These are phyloP conservation scores for Zingel zingel DNA, from an alignment of 2,113 vertebrate species.

Conservation along the genomic window DNA sequence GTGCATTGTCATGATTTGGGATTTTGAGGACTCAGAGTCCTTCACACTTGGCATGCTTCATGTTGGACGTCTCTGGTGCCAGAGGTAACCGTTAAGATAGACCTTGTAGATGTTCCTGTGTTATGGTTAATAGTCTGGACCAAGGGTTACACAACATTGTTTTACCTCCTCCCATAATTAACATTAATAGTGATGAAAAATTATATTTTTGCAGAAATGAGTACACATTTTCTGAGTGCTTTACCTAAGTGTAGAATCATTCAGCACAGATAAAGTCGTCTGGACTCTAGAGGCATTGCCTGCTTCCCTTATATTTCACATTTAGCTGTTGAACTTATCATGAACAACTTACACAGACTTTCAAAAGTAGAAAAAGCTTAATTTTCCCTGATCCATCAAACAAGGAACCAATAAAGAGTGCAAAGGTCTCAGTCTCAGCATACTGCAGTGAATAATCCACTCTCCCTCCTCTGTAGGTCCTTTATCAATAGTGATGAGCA, in stretches of 20 bases:
- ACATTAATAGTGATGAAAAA: no score
- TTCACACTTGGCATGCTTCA: no score
- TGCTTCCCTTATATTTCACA: background rate
- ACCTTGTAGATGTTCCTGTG: no score
- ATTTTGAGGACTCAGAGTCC: no score
- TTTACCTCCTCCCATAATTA: no score
- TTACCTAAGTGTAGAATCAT: background rate
- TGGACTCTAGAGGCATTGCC: background rate
- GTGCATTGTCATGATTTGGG: no score
- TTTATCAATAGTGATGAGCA: conserved; percentile 38
- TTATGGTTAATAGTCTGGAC: no score
- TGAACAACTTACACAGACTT: background rate
- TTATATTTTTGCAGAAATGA: background rate
- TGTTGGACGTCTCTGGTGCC: no score
- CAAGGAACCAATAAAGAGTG: background rate
- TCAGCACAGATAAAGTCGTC: no score
- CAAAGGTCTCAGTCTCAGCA: conserved; percentile 13
- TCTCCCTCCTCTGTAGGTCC: background rate
- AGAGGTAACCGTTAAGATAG: no score
- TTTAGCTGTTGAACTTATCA: background rate
- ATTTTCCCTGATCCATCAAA: background rate
- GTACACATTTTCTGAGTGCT: background rate
- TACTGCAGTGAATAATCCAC: conserved; percentile 7
- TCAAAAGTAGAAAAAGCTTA: background rate
- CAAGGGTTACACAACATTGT: no score